phyloP scores from a whole-genome alignment of 2,113 vertebrate genomes.

The Acrocephalus kingi region DNA sequence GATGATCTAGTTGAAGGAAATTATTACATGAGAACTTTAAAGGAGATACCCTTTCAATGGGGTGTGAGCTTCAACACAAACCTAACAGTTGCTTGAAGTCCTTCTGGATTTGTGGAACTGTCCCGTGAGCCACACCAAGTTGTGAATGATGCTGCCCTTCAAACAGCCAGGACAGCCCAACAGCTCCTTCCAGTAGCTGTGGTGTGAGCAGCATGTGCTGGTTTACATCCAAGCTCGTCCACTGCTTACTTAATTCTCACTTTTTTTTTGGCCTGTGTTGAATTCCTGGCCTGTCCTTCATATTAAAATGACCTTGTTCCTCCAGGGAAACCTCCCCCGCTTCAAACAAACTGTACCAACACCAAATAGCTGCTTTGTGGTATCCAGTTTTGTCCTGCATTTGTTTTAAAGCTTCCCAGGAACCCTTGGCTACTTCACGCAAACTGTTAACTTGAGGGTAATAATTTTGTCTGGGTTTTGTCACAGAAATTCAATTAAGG shows the following conservation, averaged over 20 bases:
- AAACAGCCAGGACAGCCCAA: not conserved
- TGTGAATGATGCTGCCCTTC: not conserved
- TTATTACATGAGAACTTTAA: not conserved
- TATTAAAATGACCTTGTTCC: not conserved
- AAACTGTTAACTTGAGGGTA: constrained; percentile 63
- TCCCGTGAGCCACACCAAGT: not conserved
- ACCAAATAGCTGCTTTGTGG: constrained; percentile 11
- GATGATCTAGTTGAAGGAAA: not conserved
- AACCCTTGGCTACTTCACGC: constrained; percentile 17
- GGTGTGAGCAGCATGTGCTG: not conserved
- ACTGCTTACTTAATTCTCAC: not conserved
- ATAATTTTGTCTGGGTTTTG: constrained; percentile 72
- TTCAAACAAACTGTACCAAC: constrained; percentile 5
- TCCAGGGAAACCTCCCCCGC: not conserved
- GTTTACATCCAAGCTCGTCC: not conserved
- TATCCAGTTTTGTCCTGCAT: constrained; percentile 26
- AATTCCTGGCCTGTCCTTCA: not conserved
- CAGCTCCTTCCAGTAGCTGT: constrained; percentile 1
- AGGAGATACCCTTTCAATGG: not conserved
- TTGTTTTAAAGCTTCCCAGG: constrained; percentile 64
- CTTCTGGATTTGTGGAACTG: not conserved
- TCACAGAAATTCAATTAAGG: constrained; percentile 74
- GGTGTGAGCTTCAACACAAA: not conserved
- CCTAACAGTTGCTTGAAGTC: not conserved
- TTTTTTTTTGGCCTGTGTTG: not conserved